Conservation (phyloP, 37 sponge, comb jelly and placozoan species). For the Lycopodina hypogea region DNA sequence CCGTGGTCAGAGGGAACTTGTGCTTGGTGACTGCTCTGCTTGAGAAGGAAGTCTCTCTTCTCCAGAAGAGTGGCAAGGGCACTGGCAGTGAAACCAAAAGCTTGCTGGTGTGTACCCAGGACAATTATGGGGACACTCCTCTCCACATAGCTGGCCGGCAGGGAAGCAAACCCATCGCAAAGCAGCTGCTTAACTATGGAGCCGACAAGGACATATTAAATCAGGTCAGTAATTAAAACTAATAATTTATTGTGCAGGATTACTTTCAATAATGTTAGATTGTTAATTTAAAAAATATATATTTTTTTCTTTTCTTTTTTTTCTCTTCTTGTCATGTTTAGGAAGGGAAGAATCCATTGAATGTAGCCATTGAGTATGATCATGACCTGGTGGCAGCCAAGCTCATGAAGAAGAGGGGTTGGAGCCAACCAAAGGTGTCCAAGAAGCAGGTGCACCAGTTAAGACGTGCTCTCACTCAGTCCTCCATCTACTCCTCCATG, state of each 20-base stretch:
- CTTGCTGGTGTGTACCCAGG: constrained; percentile 15
- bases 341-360: constrained; percentile 21
- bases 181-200: background rate
- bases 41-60: background rate
- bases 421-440: background rate
- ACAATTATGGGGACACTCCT: constrained; percentile 21
- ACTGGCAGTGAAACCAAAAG: too few relatives aligned
- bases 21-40: constrained; percentile 36
- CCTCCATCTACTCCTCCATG: background rate
- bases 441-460: background rate
- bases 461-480: constrained; percentile 1
- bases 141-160: constrained; percentile 24
- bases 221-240: background rate
- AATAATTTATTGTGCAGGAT: background rate
- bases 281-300: background rate
- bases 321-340: background rate
- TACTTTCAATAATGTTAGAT: background rate
- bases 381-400: constrained; percentile 1
- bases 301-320: background rate
- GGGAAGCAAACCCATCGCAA: constrained; percentile 1
- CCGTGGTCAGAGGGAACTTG: constrained; percentile 3
- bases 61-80: too few relatives aligned
- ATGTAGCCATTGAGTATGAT: constrained; percentile 13
- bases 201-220: constrained; percentile 5
- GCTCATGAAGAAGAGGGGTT: constrained; percentile 13